Percentiles rank a stretch among this genome's conserved stretches.
Conservation (phyloP, 1,140 invertebrate species). For the Orussus abietinus region DNA sequence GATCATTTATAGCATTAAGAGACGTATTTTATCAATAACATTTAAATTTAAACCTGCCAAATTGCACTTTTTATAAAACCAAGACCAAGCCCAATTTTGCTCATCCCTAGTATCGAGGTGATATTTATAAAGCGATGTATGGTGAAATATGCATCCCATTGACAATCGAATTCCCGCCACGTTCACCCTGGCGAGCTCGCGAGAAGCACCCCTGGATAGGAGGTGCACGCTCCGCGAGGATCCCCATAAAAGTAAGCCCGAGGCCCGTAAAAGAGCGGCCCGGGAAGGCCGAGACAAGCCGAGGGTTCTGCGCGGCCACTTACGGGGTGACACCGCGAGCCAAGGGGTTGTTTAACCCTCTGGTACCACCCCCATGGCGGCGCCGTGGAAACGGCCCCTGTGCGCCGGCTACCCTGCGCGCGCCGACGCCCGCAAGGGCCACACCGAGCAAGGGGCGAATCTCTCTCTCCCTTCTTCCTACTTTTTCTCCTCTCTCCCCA, state of each 20-base stretch:
- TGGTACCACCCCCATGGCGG: slow-evolving; percentile 18
- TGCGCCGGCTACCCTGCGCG: slow-evolving; percentile 18
- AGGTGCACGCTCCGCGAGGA: slow-evolving; percentile 18
- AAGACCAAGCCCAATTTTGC: no score
- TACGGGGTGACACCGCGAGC: slow-evolving; percentile 27
- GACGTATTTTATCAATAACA: no score
- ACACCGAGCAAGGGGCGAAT: slow-evolving; percentile 13
- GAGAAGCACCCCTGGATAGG: slow-evolving; percentile 10
- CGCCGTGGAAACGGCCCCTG: slow-evolving; percentile 22
- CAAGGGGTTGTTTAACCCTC: slow-evolving; percentile 26
- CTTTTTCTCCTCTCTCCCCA: no score
- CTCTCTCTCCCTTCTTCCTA: no score
- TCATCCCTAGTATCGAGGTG: no score
- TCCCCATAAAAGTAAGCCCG: slow-evolving; percentile 30
- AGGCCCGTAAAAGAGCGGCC: slow-evolving; percentile 23
- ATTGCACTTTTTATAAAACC: no score
- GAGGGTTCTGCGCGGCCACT: slow-evolving; percentile 22
- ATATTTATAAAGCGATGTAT: no score
- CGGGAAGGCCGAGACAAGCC: slow-evolving; percentile 28
- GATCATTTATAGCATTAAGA: no score
- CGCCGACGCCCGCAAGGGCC: slow-evolving; percentile 5
- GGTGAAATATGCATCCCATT: no score
- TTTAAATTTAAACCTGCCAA: no score
- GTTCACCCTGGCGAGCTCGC: no score
- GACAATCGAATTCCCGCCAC: no score